phyloP scores from a whole-genome alignment of 2,797 vertebrate species.

The Microctenopoma stevenorrisi region DNA sequence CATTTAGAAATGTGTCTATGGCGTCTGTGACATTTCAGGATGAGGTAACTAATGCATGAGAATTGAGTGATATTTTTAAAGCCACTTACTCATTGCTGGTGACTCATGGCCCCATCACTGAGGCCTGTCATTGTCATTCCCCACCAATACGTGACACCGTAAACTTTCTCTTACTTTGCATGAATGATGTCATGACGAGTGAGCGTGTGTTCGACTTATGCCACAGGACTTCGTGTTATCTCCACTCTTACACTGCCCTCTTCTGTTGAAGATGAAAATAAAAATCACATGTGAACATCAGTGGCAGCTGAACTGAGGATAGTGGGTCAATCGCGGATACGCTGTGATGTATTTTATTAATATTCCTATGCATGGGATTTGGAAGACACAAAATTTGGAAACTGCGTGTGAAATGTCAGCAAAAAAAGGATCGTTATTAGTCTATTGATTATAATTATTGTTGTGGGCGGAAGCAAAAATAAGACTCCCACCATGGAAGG shows the following conservation, averaged over 20 bases:
- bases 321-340: neutral
- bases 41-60: neutral
- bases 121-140: neutral
- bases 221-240: conserved; percentile 2
- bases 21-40: neutral
- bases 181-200: neutral
- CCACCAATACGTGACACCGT: neutral
- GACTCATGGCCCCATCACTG: neutral
- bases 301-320: neutral
- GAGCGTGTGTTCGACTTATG: neutral
- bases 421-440: neutral
- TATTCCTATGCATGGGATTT: neutral
- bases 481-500: conserved; percentile 6
- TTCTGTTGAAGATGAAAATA: conserved; percentile 36
- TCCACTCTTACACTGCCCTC: conserved; percentile 66
- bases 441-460: neutral
- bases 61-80: neutral
- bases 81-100: neutral
- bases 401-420: neutral
- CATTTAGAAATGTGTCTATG: neutral
- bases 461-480: conserved; percentile 15
- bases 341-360: neutral
- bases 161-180: neutral
- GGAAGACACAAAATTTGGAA: neutral
- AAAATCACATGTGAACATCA: neutral